Base-by-base conservation (phyloP, 2,797 vertebrate species). In the Moxostoma hubbsi region DNA sequence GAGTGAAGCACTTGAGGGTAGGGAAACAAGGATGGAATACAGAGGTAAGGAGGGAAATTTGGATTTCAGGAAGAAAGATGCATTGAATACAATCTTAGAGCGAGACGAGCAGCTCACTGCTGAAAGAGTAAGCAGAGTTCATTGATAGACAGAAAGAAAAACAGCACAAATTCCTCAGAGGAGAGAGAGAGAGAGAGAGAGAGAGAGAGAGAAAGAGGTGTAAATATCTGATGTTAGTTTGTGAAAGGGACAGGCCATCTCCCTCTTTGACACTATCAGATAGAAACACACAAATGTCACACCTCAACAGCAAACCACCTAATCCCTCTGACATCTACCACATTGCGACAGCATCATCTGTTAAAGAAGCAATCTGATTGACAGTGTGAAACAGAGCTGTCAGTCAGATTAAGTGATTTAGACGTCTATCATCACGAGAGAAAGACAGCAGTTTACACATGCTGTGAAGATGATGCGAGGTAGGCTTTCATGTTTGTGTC, bases 391-490 rank as follows among this genome's bases (percentile, higher is more conserved):
- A 18, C 65, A 58, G 62, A 64, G 51, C 50, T 71, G 69, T 65
- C 46, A 65, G 43, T 24, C 45, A 70, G 77, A 84, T 77, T 86
- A 57, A 61, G 53, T 51, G 61, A 77, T 75, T 72, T 63, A 63
- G 77, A 71, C 49, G 49, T 50, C 57, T 51, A 78, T 36, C 65
- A 74, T 67, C 61, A 9, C 18, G 16, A 67, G 80, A 65, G 71
- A 82, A 62, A 76, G 82, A 75, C 69, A 73, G 68, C 43, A n/a
- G 73, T 81, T 83, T 68, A 80, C 58, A 54, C 69, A 45, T 73
- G 58, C 79, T 79, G 89, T 89, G 90, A 93, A 89, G 90, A 94
- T 91, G 91, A 93, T 92, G 92, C 90, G 93, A 94, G 93, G 93
- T 94, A 94, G 91, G 93, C 86, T 89, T 79, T 89, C 83, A 12